Conservation (phyloP, 2,888 invertebrate genomes). For the Philopedon plagiatum region DNA sequence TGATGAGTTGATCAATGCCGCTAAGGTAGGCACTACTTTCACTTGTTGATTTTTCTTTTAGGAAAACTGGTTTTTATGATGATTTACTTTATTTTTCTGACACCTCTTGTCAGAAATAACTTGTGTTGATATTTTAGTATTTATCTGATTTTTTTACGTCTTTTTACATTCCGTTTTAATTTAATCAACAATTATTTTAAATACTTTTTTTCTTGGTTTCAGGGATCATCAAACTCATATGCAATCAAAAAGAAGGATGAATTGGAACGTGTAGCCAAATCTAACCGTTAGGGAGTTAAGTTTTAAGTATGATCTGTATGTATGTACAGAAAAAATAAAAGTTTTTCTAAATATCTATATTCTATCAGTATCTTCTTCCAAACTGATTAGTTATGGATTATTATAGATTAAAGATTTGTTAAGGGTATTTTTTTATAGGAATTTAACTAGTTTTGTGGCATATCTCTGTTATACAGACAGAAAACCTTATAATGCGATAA, state of each 20-base stretch:
- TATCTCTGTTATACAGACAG: too few species aligned
- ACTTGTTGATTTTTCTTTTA: background rate
- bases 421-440: too few species aligned
- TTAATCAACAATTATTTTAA: conserved; percentile 37
- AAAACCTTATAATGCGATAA: too few species aligned
- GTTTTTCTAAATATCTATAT: conserved; percentile 40
- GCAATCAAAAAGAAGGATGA: conserved; percentile 99
- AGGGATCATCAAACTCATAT: conserved; percentile 99
- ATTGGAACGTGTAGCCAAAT: conserved; percentile 99
- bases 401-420: too few species aligned
- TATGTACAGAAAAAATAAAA: conserved; percentile 40
- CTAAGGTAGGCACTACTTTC: conserved; percentile 78
- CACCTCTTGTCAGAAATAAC: conserved; percentile 49
- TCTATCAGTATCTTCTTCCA: too few species aligned
- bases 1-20: conserved; percentile 99
- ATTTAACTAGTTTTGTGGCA: too few species aligned
- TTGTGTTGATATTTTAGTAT: conserved; percentile 38
- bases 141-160: conserved; percentile 8
- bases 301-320: conserved; percentile 38
- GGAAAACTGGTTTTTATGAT: conserved; percentile 28
- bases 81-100: conserved; percentile 44
- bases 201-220: conserved; percentile 52
- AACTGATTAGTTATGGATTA: too few species aligned
- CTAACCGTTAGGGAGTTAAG: conserved; percentile 91
- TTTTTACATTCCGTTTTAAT: conserved; percentile 24